phyloP scores from a whole-genome alignment of 2,888 invertebrate species.

The Nysson spinosus region DNA sequence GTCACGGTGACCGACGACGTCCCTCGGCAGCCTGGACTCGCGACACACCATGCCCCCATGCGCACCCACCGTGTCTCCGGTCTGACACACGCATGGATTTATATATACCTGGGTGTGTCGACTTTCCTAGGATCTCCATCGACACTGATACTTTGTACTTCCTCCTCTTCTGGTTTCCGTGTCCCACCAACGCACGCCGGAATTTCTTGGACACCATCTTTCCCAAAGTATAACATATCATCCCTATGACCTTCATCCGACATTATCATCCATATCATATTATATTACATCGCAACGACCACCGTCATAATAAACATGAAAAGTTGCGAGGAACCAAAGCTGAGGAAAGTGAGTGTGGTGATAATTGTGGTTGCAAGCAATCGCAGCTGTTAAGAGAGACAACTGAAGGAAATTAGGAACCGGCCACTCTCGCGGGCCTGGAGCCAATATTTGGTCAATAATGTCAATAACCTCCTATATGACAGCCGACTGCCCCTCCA shows the following conservation, averaged over 20 bases:
- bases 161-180: conserved; percentile 43
- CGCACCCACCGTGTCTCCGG: conserved; percentile 76
- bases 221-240: conserved; percentile 10
- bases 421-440: conserved; percentile 25
- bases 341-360: background rate
- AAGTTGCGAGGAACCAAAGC: background rate
- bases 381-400: background rate
- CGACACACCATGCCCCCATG: conserved; percentile 67
- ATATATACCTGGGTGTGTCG: conserved; percentile 46
- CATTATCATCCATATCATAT: too few relatives aligned
- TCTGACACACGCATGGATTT: conserved; percentile 57
- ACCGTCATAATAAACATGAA: too few relatives aligned
- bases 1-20: conserved; percentile 73
- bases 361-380: conserved; percentile 7
- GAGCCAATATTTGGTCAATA: conserved; percentile 67
- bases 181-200: conserved; percentile 21
- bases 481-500: conserved; percentile 40
- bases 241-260: too few relatives aligned
- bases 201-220: conserved; percentile 19
- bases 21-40: conserved; percentile 59
- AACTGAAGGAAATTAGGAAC: conserved; percentile 28
- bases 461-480: conserved; percentile 67
- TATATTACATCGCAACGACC: too few relatives aligned
- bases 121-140: conserved; percentile 40
- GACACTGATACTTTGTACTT: conserved; percentile 47